Conservation (phyloP, 2,113 vertebrate species). For the Rhodinocichla rosea region DNA sequence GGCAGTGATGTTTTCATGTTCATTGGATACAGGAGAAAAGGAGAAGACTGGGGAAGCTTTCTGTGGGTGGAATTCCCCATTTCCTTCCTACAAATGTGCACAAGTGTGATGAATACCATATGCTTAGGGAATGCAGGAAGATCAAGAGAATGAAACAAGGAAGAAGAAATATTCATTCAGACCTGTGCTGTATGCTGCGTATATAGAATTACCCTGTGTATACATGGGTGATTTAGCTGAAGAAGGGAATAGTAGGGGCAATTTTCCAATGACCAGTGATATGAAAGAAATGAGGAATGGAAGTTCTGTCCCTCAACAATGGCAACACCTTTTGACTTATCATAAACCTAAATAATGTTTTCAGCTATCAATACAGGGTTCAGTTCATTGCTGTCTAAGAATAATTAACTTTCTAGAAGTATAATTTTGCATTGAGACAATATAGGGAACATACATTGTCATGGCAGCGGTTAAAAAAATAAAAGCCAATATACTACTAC, state of each 20-base stretch:
- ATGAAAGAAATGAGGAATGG: not conserved
- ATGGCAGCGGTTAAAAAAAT: not conserved
- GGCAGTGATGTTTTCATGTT: not conserved
- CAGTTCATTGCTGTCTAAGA: not conserved
- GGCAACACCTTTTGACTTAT: not conserved
- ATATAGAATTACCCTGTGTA: not conserved
- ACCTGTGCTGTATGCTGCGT: not conserved
- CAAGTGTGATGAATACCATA: not conserved
- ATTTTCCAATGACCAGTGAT: not conserved
- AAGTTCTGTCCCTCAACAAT: not conserved
- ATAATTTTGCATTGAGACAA: not conserved
- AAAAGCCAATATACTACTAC: not conserved
- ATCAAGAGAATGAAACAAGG: not conserved
- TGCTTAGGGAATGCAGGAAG: not conserved
- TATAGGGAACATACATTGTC: not conserved
- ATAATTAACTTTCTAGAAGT: not conserved
- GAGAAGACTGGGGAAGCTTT: not conserved
- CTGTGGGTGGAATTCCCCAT: not conserved
- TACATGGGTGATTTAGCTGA: not conserved
- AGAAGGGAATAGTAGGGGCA: not conserved
- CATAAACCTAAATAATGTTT: not conserved
- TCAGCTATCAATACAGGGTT: not conserved
- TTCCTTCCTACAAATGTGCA: not conserved
- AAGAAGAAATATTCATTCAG: not conserved
- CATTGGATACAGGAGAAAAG: not conserved